Evolutionary conservation across 2,113 vertebrate species (phyloP).

Genomic region (Cottus gobio): DNA sequence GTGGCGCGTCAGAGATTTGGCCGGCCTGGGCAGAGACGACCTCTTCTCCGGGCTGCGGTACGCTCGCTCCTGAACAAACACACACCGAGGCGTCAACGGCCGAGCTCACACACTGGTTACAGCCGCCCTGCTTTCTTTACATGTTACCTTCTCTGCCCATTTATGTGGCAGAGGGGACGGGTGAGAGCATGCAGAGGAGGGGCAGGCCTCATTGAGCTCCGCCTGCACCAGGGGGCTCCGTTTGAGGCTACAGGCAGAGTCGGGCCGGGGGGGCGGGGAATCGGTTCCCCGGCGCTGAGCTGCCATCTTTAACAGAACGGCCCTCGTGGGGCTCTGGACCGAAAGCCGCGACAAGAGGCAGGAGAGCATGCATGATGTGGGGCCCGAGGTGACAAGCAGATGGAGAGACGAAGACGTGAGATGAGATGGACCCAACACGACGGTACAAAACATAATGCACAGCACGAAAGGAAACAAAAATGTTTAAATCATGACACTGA

Average conservation of each 20-base stretch:
- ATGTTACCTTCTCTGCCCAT: slow-evolving; percentile 87
- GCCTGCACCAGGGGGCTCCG: slow-evolving; percentile 82
- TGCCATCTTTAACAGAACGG: slow-evolving; percentile 89
- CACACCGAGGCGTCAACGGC: background rate
- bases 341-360: slow-evolving; percentile 62
- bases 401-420: slow-evolving; percentile 46
- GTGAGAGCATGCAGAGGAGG: slow-evolving; percentile 84
- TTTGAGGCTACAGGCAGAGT: slow-evolving; percentile 87
- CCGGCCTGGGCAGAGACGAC: slow-evolving; percentile 92
- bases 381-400: slow-evolving; percentile 36
- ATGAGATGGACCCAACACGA: background rate
- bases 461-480: no score
- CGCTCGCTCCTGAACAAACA: slow-evolving; percentile 85
- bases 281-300: slow-evolving; percentile 84
- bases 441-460: background rate
- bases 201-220: slow-evolving; percentile 79
- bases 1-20: slow-evolving; percentile 91
- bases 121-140: slow-evolving; percentile 3
- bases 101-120: background rate
- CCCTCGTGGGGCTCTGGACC: slow-evolving; percentile 86
- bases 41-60: slow-evolving; percentile 93
- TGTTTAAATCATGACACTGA: no score
- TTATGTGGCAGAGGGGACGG: slow-evolving; percentile 76
- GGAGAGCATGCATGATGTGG: slow-evolving; percentile 62
- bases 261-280: slow-evolving; percentile 80